phyloP scores from a whole-genome alignment of 2,113 vertebrate species.

The Cephalopholis sonnerati region DNA sequence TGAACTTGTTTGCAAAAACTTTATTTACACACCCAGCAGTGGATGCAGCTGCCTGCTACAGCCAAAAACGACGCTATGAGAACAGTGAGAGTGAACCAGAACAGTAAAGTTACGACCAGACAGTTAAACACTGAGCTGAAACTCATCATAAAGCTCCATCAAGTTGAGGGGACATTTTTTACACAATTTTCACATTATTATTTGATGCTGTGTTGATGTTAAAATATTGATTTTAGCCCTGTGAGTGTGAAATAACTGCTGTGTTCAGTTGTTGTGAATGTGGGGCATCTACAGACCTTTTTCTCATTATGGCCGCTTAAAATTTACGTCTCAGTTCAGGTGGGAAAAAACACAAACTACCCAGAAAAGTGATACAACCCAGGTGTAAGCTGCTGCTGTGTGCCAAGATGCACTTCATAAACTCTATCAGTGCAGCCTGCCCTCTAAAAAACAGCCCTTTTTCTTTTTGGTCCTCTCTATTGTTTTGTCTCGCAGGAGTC shows the following conservation, averaged over 20 bases:
- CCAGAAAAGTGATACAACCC: conserved; percentile 24
- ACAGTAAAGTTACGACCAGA: no score
- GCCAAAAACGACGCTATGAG: no score
- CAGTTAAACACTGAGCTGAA: neutral
- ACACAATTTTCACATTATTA: neutral
- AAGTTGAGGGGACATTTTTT: neutral
- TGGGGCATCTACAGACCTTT: conserved; percentile 9
- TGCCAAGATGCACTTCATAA: conserved; percentile 32
- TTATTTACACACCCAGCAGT: no score
- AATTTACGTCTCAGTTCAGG: conserved; percentile 41
- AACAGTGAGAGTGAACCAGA: neutral
- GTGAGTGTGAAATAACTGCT: neutral
- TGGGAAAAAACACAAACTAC: conserved; percentile 6
- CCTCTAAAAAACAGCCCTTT: neutral
- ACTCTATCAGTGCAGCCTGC: neutral
- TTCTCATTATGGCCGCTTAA: conserved; percentile 33
- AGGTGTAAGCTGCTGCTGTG: conserved; percentile 17
- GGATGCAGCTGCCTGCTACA: no score
- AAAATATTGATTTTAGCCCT: neutral
- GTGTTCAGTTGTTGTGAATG: conserved; percentile 4
- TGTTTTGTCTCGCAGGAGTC: conserved; percentile 1
- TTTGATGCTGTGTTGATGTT: neutral
- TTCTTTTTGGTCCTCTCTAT: neutral
- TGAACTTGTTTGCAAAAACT: no score
- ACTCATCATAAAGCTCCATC: neutral